A percentile compares a stretch with the other conserved stretches of the same genome.
phyloP scores from a whole-genome alignment of 2,113 vertebrate species.

The Ceyx margarethae region DNA sequence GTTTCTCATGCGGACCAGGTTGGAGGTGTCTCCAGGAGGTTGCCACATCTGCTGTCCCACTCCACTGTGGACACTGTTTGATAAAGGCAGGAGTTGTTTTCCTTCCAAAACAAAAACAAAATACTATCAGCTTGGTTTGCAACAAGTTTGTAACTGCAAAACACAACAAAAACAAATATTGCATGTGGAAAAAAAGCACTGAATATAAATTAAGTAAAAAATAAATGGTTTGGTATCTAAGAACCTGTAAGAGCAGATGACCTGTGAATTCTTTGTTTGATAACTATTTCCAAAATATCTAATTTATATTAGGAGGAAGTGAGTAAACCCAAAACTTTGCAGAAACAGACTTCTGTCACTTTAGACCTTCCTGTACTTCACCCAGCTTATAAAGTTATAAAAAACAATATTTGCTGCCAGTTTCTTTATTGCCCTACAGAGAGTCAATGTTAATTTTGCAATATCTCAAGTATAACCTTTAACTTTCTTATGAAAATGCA shows the following conservation, averaged over 20 bases:
- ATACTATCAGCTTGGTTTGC: constrained; percentile 20
- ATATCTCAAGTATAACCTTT: neutral
- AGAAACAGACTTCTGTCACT: neutral
- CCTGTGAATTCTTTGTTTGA: neutral
- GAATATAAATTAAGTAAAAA: neutral
- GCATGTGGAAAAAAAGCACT: neutral
- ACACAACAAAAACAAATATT: neutral
- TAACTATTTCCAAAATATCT: neutral
- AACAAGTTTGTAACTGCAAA: neutral
- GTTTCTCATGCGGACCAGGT: constrained; percentile 94
- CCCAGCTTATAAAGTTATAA: neutral
- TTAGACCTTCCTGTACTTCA: neutral
- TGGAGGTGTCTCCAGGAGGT: constrained; percentile 84
- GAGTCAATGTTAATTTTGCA: neutral
- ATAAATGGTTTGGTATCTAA: neutral
- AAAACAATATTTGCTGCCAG: neutral
- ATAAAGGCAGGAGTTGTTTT: constrained; percentile 93
- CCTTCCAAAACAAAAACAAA: constrained; percentile 75
- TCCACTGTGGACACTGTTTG: constrained; percentile 87
- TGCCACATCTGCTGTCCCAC: constrained; percentile 87
- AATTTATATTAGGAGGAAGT: neutral
- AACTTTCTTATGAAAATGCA: neutral
- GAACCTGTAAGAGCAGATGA: neutral
- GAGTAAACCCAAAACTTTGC: neutral
- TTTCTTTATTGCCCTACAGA: neutral